These are phyloP conservation scores for Drosophila subobscura DNA, from an alignment of 1,140 invertebrate genomes.

Conservation along the genomic window DNA sequence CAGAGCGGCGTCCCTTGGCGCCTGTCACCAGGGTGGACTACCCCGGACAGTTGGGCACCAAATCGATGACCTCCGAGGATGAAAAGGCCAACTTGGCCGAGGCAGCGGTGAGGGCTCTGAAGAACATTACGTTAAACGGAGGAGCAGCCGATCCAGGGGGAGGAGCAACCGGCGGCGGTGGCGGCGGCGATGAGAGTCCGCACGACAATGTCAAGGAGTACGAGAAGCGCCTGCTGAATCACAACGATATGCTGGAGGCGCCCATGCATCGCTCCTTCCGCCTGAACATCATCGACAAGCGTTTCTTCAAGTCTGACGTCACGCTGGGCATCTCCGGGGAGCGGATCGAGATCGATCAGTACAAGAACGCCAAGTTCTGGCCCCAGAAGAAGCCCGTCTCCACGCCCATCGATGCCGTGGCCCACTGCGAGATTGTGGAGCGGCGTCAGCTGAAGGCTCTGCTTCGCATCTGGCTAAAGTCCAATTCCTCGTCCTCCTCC, in stretches of 20 bases:
- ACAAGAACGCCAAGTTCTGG: slow-evolving; percentile 89
- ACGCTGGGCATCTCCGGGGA: slow-evolving; percentile 94
- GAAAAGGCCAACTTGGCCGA: slow-evolving; percentile 64
- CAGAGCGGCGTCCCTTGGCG: slow-evolving; percentile 86
- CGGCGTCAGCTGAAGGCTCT: slow-evolving; percentile 86
- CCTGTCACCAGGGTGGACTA: slow-evolving; percentile 84
- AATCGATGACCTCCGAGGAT: slow-evolving; percentile 81
- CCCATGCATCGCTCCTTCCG: slow-evolving; percentile 93
- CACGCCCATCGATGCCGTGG: slow-evolving; percentile 93
- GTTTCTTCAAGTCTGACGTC: slow-evolving; percentile 91
- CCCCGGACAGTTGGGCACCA: slow-evolving; percentile 63
- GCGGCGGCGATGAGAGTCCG: slow-evolving; percentile 43
- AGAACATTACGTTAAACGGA: slow-evolving; percentile 59
- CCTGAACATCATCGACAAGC: slow-evolving; percentile 91
- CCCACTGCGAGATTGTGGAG: slow-evolving; percentile 92
- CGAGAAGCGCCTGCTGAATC: slow-evolving; percentile 87
- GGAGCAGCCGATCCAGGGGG: slow-evolving; percentile 50
- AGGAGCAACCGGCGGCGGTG: slow-evolving; percentile 20
- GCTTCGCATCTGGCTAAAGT: slow-evolving; percentile 79
- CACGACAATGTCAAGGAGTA: slow-evolving; percentile 64
- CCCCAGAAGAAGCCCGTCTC: slow-evolving; percentile 85
- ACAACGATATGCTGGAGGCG: slow-evolving; percentile 91
- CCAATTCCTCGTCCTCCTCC: slow-evolving; percentile 66
- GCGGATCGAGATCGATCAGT: slow-evolving; percentile 94
- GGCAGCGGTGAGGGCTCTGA: slow-evolving; percentile 55